Evolutionary conservation across 30 jellyfish, hydroid and myxozoan genomes (phyloP).

Genomic region (Sanderia malayensis): DNA sequence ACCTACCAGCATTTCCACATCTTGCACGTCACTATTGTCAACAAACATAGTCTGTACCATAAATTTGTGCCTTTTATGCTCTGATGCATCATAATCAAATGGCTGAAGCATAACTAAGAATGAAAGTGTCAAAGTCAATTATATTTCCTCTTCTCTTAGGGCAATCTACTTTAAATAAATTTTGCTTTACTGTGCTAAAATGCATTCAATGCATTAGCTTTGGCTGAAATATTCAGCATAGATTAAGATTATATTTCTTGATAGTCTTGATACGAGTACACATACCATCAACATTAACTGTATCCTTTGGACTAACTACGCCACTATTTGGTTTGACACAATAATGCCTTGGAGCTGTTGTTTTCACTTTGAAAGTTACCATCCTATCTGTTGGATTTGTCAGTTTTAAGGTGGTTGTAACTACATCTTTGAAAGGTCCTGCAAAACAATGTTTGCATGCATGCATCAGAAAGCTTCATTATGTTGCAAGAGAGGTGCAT

Average conservation of each 20-base stretch:
- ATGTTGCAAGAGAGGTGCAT: too few species aligned
- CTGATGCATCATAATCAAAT: constrained; percentile 81
- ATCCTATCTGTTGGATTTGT: constrained; percentile 75
- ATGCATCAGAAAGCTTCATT: too few species aligned
- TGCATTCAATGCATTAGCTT: too few species aligned
- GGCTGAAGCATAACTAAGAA: constrained; percentile 93
- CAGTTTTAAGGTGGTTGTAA: constrained; percentile 74
- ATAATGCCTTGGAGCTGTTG: constrained; percentile 95
- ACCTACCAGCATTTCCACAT: constrained; percentile 80
- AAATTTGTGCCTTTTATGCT: constrained; percentile 80
- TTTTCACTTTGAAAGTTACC: constrained; percentile 88
- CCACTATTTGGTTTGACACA: constrained; percentile 97
- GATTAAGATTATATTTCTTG: too few species aligned
- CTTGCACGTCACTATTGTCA: constrained; percentile 43
- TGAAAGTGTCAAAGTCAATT: too few species aligned
- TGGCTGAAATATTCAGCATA: too few species aligned
- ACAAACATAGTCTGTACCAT: constrained; percentile 85
- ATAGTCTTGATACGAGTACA: too few species aligned
- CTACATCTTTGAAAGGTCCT: constrained; percentile 98
- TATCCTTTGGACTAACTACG: constrained; percentile 51
- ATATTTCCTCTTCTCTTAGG: too few species aligned
- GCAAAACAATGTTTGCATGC: too few species aligned
- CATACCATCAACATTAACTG: constrained; percentile 89
- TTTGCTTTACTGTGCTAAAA: too few species aligned
- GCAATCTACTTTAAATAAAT: too few species aligned